These are phyloP conservation scores for Hydrocynus forskahlii DNA, from an alignment of 2,797 vertebrate species.

Conservation along the genomic window DNA sequence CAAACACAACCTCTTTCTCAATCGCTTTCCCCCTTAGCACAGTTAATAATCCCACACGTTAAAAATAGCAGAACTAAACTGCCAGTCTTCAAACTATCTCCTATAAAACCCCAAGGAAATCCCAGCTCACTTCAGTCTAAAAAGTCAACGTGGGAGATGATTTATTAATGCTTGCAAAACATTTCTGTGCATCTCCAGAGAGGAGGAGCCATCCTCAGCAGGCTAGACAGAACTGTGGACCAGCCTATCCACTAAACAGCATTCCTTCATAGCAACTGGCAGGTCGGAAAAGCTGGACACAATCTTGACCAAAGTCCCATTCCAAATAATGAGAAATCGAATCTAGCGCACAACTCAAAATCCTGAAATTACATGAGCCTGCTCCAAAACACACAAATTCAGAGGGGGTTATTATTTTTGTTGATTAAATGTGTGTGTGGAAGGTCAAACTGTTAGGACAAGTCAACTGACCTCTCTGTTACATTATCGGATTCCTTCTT, in stretches of 20 bases:
- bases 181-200: not conserved
- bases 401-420: too few relatives aligned
- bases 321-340: not conserved
- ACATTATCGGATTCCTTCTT: too few relatives aligned
- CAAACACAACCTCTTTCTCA: not conserved
- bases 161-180: not conserved
- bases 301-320: not conserved
- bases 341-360: not conserved
- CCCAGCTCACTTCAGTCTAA: not conserved
- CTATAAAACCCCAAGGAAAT: not conserved
- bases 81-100: not conserved
- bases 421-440: too few relatives aligned
- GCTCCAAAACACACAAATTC: not conserved
- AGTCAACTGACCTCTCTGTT: too few relatives aligned
- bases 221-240: not conserved
- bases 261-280: not conserved
- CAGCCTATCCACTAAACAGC: not conserved
- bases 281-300: not conserved
- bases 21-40: too few relatives aligned
- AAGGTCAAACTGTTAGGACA: too few relatives aligned
- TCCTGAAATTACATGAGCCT: not conserved
- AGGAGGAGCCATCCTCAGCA: slow-evolving; percentile 4
- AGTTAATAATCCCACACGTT: not conserved
- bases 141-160: not conserved
- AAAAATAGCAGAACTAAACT: slow-evolving; percentile 9